Evolutionary conservation across 2,888 invertebrate genomes (phyloP), one percentile per base, ranked within the genome.

Genomic region (Acronicta leporina): DNA sequence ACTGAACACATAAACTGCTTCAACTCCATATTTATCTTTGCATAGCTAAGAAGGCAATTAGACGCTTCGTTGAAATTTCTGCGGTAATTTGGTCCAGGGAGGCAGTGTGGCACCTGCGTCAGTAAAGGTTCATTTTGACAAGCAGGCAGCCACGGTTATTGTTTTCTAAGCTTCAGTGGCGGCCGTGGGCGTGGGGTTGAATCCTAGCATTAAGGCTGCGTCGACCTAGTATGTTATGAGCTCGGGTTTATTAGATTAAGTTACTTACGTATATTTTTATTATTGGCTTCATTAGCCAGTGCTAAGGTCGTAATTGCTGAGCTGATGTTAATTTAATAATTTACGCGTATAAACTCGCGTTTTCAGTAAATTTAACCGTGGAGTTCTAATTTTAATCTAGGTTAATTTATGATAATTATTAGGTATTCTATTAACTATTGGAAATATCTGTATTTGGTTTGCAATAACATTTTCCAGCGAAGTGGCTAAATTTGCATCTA

Each of bases 191-290:
- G n/a, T n/a, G n/a, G n/a, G n/a, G n/a, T n/a, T n/a, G n/a, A 60
- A 50, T 60, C 55, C 48, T 35, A 16, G 33, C 25, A 55, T 50
- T 61, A 57, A 47, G 44, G 56, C 27, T 45, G n/a, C 14, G 55
- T 42, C 68, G 14, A 6, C 33, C 45, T 43, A 25, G 2, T 53
- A 62, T 25, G 40, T 40, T 52, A 33, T 13, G 16, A 35, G 6
- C 25, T 41, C n/a, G 25, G 45, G 45, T 46, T 55, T 52, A 49
- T 40, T 52, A 53, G 25, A 60, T 49, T 20, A 13, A 43, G 48
- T 10, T 33, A 33, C 33, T 48, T 49, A 40, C 40, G n/a, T 44
- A n/a, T 20, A 40, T 38, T 14, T 43, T 44, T 25, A 53, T 59
- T 47, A 54, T 54, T 49, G 15, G 30, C 15, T 49, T 49, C 40